Evolutionary conservation across 2,797 vertebrate genomes (phyloP).

Genomic region (Myotis myotis): DNA sequence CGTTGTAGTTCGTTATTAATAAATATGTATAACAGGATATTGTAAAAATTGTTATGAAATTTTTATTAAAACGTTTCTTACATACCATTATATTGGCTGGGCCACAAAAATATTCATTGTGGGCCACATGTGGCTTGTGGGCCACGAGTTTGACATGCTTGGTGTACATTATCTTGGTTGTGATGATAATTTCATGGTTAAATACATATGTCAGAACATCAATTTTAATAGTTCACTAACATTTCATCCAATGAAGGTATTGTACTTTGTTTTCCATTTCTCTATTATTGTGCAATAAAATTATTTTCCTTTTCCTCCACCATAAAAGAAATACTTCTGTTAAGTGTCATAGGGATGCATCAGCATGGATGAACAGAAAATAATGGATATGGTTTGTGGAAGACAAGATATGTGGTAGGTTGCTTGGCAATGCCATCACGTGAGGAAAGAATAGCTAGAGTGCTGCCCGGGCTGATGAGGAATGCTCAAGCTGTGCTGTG

Average conservation of each 20-base stretch:
- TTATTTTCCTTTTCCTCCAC: background rate
- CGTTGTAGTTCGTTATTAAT: too few species aligned
- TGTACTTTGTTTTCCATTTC: background rate
- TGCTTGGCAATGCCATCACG: constrained; percentile 4
- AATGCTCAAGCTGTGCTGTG: background rate
- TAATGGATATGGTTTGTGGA: background rate
- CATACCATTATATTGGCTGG: too few species aligned
- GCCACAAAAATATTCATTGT: too few species aligned
- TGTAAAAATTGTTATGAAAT: too few species aligned
- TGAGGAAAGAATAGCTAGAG: background rate
- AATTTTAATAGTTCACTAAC: constrained; percentile 16
- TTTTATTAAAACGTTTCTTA: too few species aligned
- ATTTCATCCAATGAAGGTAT: background rate
- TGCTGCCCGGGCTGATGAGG: background rate
- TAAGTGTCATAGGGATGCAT: constrained; percentile 20
- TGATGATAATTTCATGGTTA: background rate
- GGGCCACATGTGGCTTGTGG: too few species aligned
- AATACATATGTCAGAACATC: background rate
- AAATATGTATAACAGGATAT: too few species aligned
- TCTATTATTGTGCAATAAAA: background rate
- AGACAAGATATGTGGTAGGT: background rate
- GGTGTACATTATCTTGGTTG: background rate
- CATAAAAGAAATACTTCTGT: background rate
- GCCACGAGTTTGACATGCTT: too few species aligned
- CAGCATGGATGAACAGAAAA: background rate